Evolutionary conservation across 2,113 vertebrate species (phyloP).

Genomic region (Theropithecus gelada): DNA sequence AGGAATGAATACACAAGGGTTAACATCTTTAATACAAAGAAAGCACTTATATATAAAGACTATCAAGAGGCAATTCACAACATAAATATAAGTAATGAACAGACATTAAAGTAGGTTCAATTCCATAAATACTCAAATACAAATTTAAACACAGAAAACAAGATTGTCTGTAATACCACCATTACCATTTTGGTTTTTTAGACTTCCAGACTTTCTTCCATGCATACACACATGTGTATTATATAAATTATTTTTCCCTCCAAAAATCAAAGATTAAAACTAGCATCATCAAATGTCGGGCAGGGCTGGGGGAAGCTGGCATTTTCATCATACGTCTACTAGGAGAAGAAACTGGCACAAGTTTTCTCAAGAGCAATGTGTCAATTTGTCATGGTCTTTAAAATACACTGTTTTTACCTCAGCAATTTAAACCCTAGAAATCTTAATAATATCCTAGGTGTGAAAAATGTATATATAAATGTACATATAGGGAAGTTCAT

Average conservation of each 20-base stretch:
- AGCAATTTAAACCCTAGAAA: conserved; percentile 18
- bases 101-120: background rate
- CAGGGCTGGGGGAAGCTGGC: background rate
- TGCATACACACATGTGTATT: background rate
- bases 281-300: background rate
- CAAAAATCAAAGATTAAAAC: conserved; percentile 37
- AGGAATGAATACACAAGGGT: background rate
- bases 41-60: background rate
- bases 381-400: background rate
- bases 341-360: background rate
- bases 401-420: conserved; percentile 13
- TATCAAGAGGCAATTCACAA: conserved; percentile 1
- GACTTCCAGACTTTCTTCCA: background rate
- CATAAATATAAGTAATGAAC: background rate
- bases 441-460: background rate
- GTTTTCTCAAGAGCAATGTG: background rate
- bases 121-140: background rate
- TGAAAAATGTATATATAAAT: background rate
- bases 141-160: conserved; percentile 26
- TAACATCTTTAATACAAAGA: conserved; percentile 2
- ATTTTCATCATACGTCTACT: background rate
- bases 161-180: background rate
- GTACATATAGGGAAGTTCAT: background rate
- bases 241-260: background rate
- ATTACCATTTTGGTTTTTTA: background rate